Evolutionary conservation across 2,888 invertebrate genomes (phyloP).

Genomic region (Drosophila longiperda): DNA sequence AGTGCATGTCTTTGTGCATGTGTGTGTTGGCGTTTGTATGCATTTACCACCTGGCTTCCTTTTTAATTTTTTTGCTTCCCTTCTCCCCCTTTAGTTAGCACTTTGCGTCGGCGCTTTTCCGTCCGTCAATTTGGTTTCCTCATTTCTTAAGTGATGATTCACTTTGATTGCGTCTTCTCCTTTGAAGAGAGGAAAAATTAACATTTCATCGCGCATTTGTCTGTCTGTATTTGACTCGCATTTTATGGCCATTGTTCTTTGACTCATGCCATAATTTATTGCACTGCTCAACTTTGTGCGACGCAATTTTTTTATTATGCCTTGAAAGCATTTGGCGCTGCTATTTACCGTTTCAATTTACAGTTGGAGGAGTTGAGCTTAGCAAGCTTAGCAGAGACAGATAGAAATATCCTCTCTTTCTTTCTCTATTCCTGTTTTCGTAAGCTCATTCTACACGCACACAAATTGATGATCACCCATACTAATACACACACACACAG

Average conservation of each 20-base stretch:
- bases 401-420: neutral
- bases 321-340: constrained; percentile 33
- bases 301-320: constrained; percentile 39
- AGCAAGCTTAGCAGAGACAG: constrained; percentile 3
- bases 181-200: constrained; percentile 20
- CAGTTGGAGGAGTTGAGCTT: constrained; percentile 12
- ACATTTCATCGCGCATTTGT: constrained; percentile 37
- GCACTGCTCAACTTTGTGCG: constrained; percentile 25
- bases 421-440: neutral
- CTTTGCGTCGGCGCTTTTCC: constrained; percentile 48
- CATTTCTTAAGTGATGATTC: constrained; percentile 69
- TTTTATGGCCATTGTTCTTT: constrained; percentile 55
- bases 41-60: constrained; percentile 35
- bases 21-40: constrained; percentile 13
- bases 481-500: neutral
- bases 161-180: constrained; percentile 57
- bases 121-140: constrained; percentile 54
- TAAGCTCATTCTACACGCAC: neutral
- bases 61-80: neutral
- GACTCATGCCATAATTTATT: constrained; percentile 51
- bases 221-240: constrained; percentile 19
- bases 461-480: constrained; percentile 34
- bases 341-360: constrained; percentile 45
- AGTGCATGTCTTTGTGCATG: neutral
- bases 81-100: constrained; percentile 22